phyloP scores from a whole-genome alignment of 2,113 vertebrate species.

The Oophaga pumilio region DNA sequence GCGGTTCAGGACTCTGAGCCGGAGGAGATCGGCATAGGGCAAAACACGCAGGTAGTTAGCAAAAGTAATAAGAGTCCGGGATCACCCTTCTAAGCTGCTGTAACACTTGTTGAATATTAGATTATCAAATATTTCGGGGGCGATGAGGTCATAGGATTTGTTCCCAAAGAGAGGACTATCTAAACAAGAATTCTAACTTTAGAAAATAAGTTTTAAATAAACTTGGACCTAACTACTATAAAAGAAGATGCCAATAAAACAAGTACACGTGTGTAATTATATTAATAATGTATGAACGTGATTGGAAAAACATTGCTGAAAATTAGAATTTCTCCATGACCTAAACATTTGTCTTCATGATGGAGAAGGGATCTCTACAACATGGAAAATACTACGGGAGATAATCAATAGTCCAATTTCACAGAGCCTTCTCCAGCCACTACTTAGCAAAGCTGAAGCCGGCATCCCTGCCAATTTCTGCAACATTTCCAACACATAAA shows the following conservation, averaged over 20 bases:
- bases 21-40: too few relatives aligned
- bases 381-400: not conserved
- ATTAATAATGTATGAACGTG: not conserved
- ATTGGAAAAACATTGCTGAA: not conserved
- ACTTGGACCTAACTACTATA: too few relatives aligned
- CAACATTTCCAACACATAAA: conserved; percentile 54
- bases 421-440: conserved; percentile 29
- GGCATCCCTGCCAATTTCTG: conserved; percentile 49
- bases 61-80: too few relatives aligned
- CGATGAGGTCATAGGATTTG: too few relatives aligned
- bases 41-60: too few relatives aligned
- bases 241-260: not conserved
- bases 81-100: too few relatives aligned
- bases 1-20: too few relatives aligned
- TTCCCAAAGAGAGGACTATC: too few relatives aligned
- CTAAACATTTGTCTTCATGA: conserved; percentile 24
- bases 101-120: too few relatives aligned
- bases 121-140: too few relatives aligned
- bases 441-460: conserved; percentile 45
- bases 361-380: not conserved
- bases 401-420: conserved; percentile 24
- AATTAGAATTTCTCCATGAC: not conserved
- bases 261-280: not conserved
- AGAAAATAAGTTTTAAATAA: too few relatives aligned
- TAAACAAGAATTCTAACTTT: too few relatives aligned